Percentiles rank a stretch among this genome's conserved stretches.
These are phyloP conservation scores for Ganaspis sp. DNA, from an alignment of 1,140 invertebrate species.

Conservation along the genomic window DNA sequence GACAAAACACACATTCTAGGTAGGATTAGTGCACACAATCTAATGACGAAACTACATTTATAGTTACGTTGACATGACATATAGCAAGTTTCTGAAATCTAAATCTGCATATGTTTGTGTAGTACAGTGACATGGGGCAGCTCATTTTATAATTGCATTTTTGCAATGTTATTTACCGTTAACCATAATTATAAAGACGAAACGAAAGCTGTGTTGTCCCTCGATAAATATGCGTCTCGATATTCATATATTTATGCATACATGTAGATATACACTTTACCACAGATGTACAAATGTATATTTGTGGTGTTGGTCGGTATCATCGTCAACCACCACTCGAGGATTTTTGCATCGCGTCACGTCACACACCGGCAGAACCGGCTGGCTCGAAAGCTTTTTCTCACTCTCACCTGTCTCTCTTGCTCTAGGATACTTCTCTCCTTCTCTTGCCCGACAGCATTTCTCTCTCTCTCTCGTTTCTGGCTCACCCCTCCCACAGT, in stretches of 20 bases:
- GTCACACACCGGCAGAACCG: conserved; percentile 34
- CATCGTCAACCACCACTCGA: conserved; percentile 32
- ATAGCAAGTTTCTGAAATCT: too few species aligned
- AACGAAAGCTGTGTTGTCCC: not conserved
- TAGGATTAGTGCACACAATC: too few species aligned
- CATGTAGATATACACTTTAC: not conserved
- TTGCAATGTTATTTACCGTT: not conserved
- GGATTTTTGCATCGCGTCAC: conserved; percentile 47
- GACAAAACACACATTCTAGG: too few species aligned
- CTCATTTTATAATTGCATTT: not conserved
- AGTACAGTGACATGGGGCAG: too few species aligned
- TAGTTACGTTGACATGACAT: too few species aligned
- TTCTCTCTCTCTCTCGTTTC: conserved; percentile 40
- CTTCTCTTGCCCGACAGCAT: too few species aligned
- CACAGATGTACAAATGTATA: too few species aligned
- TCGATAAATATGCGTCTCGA: not conserved
- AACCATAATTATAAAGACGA: not conserved
- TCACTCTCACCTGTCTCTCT: conserved; percentile 46
- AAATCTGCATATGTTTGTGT: too few species aligned
- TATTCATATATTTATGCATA: not conserved
- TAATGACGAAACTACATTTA: too few species aligned
- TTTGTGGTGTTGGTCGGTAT: conserved; percentile 33
- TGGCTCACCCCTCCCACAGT: not conserved
- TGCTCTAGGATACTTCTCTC: not conserved
- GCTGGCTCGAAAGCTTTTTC: conserved; percentile 48